Percentiles rank a stretch among this genome's conserved stretches.
phyloP scores from a whole-genome alignment of 2,113 vertebrate genomes.

The Lophochroa leadbeateri region DNA sequence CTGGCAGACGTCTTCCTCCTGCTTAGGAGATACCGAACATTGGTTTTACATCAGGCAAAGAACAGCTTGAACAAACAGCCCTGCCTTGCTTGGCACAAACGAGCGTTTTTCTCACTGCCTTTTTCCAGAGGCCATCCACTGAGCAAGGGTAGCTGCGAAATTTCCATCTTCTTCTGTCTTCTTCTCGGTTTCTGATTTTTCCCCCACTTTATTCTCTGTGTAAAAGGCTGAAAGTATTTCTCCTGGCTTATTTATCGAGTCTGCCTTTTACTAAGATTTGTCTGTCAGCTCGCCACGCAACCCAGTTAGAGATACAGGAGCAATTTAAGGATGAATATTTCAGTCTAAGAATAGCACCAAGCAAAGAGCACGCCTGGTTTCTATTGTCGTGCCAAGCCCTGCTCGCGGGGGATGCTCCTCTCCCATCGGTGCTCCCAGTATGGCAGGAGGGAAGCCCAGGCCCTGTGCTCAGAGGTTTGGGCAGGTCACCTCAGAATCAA shows the following conservation, averaged over 20 bases:
- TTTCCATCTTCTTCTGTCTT: neutral
- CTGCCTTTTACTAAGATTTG: neutral
- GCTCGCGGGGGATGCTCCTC: neutral
- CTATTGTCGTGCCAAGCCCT: neutral
- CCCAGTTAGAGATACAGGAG: slow-evolving; percentile 1
- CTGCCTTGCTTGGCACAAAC: neutral
- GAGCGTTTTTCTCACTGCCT: neutral
- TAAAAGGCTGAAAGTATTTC: neutral
- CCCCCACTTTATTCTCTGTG: neutral
- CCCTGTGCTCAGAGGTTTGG: neutral
- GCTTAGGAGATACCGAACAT: neutral
- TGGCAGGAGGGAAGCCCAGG: neutral
- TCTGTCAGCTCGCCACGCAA: slow-evolving; percentile 29
- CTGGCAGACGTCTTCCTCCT: neutral
- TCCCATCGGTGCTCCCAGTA: neutral
- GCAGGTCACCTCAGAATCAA: neutral
- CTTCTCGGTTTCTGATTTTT: neutral
- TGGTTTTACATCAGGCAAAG: neutral
- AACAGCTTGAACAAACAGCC: neutral
- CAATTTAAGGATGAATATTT: slow-evolving; percentile 23
- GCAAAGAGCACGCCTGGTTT: neutral
- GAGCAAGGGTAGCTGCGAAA: neutral
- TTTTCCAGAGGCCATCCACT: neutral
- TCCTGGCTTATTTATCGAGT: slow-evolving; percentile 15
- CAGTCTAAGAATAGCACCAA: neutral